Base-by-base conservation (phyloP, 2,888 invertebrate genomes). In the Thyatira batis region DNA sequence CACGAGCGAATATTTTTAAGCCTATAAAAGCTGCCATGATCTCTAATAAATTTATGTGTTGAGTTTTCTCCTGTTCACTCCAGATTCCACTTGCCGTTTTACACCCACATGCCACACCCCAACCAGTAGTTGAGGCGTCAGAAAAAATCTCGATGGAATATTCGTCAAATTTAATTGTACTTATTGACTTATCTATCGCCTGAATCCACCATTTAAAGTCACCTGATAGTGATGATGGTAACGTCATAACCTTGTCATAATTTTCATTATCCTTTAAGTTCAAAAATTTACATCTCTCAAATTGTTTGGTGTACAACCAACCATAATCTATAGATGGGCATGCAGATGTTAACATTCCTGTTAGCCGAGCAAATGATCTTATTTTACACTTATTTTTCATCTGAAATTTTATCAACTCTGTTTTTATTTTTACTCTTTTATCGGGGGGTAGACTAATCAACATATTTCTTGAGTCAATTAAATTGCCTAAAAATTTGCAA, bases 261-360 rank as follows among this genome's bases (percentile, higher is more conserved):
- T 67, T 58, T 23, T 57, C 49, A n/a, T 60, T 20, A 10, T 45
- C 25, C 11, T 23, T 44, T 44, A 52, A 27, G 45, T 57, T 64
- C 8, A 70, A 44, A 30, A 51, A 64, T 57, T 65, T 66, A 11
- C 50, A 20, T 1, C 61, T 45, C 55, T 72, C 71, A 8, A 72
- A 21, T 0, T 54, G 9, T 54, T 76, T 76, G 0, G 72, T 71
- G n/a, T 74, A 67, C 10, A 74, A 55, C 65, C 63, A 70, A 3
- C 72, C 68, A 51, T 76, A 76, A 49, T 71, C 64, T 11, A 73
- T 58, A 1, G 69, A 75, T 13, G 73, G 75, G 44, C 73, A 76
- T 44, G 62, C 61, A 0, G 75, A 59, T 3, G 61, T 56, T 43
- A 77, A 53, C 20, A 60, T 49, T 0, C 70, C 69, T 20, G 67